Evolutionary conservation across 2,888 invertebrate species (phyloP), one percentile per base, ranked within the genome.

Genomic region (Linnaemya vulpina): DNA sequence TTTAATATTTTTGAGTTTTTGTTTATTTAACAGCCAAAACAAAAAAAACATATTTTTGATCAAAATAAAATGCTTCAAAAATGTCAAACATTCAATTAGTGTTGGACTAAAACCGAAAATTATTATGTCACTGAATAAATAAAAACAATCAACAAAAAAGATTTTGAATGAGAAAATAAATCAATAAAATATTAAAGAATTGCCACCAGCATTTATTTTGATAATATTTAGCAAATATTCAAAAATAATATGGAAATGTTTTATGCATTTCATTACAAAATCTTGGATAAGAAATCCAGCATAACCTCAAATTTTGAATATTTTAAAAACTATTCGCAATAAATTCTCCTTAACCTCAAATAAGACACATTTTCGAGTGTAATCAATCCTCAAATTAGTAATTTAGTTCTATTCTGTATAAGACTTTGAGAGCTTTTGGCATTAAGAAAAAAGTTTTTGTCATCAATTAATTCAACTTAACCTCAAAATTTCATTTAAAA

Each of bases 81-180:
- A 55, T 43, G 40, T 25, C 62, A 40, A 55, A 25, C 4, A 70
- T 55, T 70, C n/a, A 49, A 53, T 63, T 10, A 55, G 15, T 46
- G 11, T 49, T 67, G 17, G 51, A 40, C 30, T 53, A 25, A 70
- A 55, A 20, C 30, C n/a, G 46, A 71, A 49, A 70, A 62, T 25
- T 51, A 73, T 79, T 79, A 79, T 79, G 65, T 79, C 82, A 82
- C 38, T 65, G 65, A 68, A 40, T 68, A 77, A 77, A 77, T 60
- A 68, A 13, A 22, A 38, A 7, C n/a, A 17, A 35, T 9, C 20
- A 30, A 5, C 30, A 30, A 60, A n/a, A 43, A 15, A n/a, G 40
- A 17, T 38, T 22, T 51, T 22, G 15, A 22, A 22, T n/a, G 40
- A 17, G 25, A 58, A 71, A 73, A 20, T 15, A 30, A 9, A 46